Evolutionary conservation across 2,113 vertebrate genomes (phyloP).

Genomic region (Aix galericulata): DNA sequence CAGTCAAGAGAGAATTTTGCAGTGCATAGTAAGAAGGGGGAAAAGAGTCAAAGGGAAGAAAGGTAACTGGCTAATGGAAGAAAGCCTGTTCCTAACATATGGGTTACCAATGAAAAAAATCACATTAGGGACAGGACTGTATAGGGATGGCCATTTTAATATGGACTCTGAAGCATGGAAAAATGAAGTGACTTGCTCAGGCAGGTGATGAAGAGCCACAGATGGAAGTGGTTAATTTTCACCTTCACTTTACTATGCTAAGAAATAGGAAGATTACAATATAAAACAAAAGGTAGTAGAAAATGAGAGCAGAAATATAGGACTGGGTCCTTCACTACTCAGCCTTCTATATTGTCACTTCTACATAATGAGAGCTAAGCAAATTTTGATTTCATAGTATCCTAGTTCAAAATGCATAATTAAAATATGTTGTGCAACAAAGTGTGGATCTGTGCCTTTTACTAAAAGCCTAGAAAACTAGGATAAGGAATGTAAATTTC

Average conservation of each 20-base stretch:
- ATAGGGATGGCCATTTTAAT: neutral
- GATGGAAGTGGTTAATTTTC: neutral
- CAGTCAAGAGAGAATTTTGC: neutral
- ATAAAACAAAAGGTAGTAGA: neutral
- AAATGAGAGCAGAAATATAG: neutral
- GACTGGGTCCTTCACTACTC: neutral
- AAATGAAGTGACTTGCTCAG: neutral
- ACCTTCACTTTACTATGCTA: neutral
- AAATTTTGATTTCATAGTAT: neutral
- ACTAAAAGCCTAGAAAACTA: neutral
- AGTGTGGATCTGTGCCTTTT: neutral
- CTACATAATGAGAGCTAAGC: neutral
- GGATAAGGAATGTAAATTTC: neutral
- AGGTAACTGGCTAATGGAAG: neutral
- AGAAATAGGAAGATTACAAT: neutral
- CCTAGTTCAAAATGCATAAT: neutral
- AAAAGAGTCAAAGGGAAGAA: neutral
- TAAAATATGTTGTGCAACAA: neutral
- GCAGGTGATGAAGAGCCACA: neutral
- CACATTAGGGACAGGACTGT: neutral
- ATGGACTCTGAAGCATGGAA: neutral
- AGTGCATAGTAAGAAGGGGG: neutral
- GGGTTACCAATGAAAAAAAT: neutral
- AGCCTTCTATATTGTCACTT: neutral
- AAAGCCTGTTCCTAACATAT: neutral